Evolutionary conservation across 1,140 invertebrate species (phyloP), one percentile per base, ranked within the genome.

Genomic region (Ectropis grisescens): DNA sequence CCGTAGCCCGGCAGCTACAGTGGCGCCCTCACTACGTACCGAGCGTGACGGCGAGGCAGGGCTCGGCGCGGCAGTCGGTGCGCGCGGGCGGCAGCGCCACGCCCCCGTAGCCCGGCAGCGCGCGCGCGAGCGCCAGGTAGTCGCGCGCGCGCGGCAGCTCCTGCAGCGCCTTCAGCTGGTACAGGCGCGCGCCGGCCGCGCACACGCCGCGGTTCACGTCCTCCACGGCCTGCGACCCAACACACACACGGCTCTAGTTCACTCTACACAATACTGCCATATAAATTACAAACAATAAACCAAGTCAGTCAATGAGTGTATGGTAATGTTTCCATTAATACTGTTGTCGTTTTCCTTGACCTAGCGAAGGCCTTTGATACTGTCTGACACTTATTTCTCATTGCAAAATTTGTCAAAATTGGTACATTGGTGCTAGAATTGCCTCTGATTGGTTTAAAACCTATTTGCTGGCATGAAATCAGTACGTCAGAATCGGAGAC

Each of bases 181-280:
- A 98, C 1, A 98, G 85, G 32, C 94, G 87, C 41, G 96, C 94
- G 9, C 92, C 93, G 22, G 96, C 91, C 32, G 89, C 89, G 42
- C 98, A 93, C 68, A 94, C 91, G 28, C 96, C 95, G 47, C 95
- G 88, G 79, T 98, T 97, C 13, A 98, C 95, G 68, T 97, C 95
- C 68, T 98, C 96, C 5, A 98, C 91, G 0, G 96, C 93, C 86
- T 94, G 88, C 11, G 27, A 30, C 14, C n/a, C n/a, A n/a, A n/a
- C 29, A 13, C n/a, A 9, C 8, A 3, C n/a, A 16, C n/a, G 9
- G 9, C 16, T 11, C 13, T 5, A 7, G 9, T n/a, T n/a, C n/a
- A n/a, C n/a, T n/a, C n/a, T n/a, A n/a, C n/a, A n/a, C n/a, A n/a
- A n/a, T n/a, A n/a, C n/a, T n/a, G n/a, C n/a, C n/a, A n/a, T n/a